A percentile compares a stretch with the other conserved stretches of the same genome.
Conservation (phyloP, 2,888 invertebrate genomes). For the Dasypogon diadema region DNA sequence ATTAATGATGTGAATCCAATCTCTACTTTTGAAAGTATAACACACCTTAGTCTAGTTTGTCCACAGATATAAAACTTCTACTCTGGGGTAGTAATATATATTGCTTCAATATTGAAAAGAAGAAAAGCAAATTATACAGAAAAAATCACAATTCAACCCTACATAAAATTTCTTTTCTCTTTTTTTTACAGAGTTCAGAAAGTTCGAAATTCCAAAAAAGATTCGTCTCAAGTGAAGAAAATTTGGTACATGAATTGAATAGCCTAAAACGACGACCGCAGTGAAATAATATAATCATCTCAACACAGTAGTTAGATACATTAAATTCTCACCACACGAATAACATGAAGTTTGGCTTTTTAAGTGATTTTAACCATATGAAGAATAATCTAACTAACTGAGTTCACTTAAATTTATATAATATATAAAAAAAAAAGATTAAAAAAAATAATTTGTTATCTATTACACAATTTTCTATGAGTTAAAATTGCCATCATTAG, state of each 20-base stretch:
- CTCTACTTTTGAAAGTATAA: too few relatives aligned
- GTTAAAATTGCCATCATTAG: too few relatives aligned
- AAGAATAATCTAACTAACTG: constrained; percentile 6
- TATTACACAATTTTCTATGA: constrained; percentile 12
- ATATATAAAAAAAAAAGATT: too few relatives aligned
- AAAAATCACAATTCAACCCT: neutral
- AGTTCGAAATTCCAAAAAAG: constrained; percentile 73
- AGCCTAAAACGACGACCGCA: constrained; percentile 74
- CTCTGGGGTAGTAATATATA: too few relatives aligned
- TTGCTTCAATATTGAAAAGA: too few relatives aligned
- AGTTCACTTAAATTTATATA: constrained; percentile 1
- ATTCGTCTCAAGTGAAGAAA: constrained; percentile 75
- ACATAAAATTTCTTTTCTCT: constrained; percentile 11
- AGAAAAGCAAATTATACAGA: too few relatives aligned
- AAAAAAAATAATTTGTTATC: neutral
- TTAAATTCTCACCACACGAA: constrained; percentile 8
- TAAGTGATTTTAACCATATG: constrained; percentile 29
- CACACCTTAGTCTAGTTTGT: too few relatives aligned
- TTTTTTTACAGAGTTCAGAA: constrained; percentile 33
- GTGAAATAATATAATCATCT: constrained; percentile 9
- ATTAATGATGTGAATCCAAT: too few relatives aligned
- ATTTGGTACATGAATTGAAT: constrained; percentile 74
- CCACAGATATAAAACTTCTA: too few relatives aligned
- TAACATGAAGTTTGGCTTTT: constrained; percentile 20
- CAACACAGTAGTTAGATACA: constrained; percentile 26